Conservation (phyloP, 2,797 vertebrate species). For the Chrysolophus pictus region DNA sequence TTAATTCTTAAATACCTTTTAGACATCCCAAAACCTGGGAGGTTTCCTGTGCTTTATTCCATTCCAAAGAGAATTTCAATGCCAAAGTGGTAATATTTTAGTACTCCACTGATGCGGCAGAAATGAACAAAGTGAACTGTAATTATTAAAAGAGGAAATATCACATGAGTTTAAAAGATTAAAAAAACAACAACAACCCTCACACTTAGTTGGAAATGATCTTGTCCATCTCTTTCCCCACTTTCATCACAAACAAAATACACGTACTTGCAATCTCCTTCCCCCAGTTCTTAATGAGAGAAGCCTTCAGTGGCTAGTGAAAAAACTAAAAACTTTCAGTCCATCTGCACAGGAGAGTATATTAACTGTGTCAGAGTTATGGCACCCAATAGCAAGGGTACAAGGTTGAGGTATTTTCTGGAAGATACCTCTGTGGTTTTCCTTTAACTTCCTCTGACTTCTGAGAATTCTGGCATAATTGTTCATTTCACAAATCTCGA, state of each 20-base stretch:
- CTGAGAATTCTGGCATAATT: neutral
- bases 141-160: neutral
- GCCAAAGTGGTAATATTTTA: neutral
- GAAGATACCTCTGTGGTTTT: neutral
- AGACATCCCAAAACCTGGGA: neutral
- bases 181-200: neutral
- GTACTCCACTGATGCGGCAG: neutral
- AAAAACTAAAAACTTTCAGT: neutral
- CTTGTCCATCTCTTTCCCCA: fast-evolving
- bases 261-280: neutral
- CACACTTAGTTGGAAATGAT: neutral
- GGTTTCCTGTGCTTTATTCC: neutral
- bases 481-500: constrained; percentile 15
- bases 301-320: neutral
- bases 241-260: neutral
- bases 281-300: neutral
- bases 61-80: neutral
- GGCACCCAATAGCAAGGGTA: neutral
- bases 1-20: neutral
- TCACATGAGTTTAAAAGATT: neutral
- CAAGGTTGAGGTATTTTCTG: neutral
- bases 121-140: neutral
- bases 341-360: neutral
- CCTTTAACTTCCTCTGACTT: neutral
- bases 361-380: neutral